Evolutionary conservation across 2,888 invertebrate genomes (phyloP), one percentile per base, ranked within the genome.

Genomic region (Patella pellucida): DNA sequence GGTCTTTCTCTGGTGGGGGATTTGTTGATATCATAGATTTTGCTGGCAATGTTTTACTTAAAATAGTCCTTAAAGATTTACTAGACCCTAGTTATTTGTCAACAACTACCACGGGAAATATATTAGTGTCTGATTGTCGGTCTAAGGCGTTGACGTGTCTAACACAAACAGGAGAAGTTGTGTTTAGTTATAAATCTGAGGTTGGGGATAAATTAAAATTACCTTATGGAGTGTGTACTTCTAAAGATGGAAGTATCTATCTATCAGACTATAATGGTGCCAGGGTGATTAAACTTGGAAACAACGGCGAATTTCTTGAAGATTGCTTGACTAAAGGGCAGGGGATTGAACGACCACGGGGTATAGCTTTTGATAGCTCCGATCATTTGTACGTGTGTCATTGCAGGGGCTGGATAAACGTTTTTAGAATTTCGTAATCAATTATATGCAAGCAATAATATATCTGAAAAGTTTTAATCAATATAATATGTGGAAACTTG

Each of bases 141-240:
- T 62, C 62, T 62, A 62, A 62, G 23, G 62, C 62, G 2, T 19
- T 62, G 23, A 62, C 62, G 23, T 62, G 62, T 62, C 23, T 62
- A 62, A 62, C 62, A 23, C 62, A 62, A 23, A 62, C 62, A 23
- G 62, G 62, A 62, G 62, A 62, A 62, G 23, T 62, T 23, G 11
- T 62, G 62, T 62, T 62, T 23, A 62, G 19, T 62, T 62, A 62
- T 62, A 62, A 14, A 62, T 62, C 62, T 62, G 62, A 62, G 19
- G 14, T 3, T 4, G 62, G 62, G 0, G 62, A 62, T 62, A 62
- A 62, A 19, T 23, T 62, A 11, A 62, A 62, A 62, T 23, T 62
- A 23, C 62, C 62, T 62, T 62, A 62, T 23, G 62, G 62, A 23
- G 62, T 62, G 19, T 62, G 62, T 14, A 23, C 62, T n/a, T n/a